Conservation (phyloP, 1,140 invertebrate species). For the Maniola jurtina region DNA sequence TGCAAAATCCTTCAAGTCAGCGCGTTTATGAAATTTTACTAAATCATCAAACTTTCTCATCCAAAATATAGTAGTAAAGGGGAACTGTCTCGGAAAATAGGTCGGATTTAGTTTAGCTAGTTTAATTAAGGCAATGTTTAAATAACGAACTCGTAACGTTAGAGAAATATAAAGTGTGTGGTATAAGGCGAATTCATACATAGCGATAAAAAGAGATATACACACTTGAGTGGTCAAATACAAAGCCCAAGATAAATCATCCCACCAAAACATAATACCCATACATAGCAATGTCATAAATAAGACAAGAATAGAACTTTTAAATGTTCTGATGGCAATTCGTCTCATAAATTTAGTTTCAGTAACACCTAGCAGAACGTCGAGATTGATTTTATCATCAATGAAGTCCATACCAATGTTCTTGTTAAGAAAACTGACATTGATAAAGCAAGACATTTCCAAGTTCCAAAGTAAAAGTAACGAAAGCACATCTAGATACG, state of each 20-base stretch:
- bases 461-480: background rate
- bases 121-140: constrained; percentile 58
- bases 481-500: background rate
- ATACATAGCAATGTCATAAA: background rate
- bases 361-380: constrained; percentile 41
- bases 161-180: constrained; percentile 13
- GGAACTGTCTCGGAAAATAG: constrained; percentile 42
- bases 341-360: constrained; percentile 55
- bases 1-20: constrained; percentile 34
- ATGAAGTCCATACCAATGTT: constrained; percentile 35
- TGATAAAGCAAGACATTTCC: constrained; percentile 7
- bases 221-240: background rate
- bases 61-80: constrained; percentile 49
- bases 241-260: background rate
- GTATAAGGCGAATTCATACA: background rate
- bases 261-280: background rate
- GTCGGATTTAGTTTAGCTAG: constrained; percentile 37
- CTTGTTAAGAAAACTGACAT: constrained; percentile 38
- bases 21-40: constrained; percentile 43
- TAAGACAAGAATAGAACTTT: background rate
- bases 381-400: constrained; percentile 41
- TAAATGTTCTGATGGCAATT: constrained; percentile 18
- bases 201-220: background rate
- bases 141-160: constrained; percentile 40
- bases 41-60: constrained; percentile 38